A percentile compares a stretch with the other conserved stretches of the same genome.
phyloP scores from a whole-genome alignment of 2,797 vertebrate species.

The Gymnoscopelus braueri region DNA sequence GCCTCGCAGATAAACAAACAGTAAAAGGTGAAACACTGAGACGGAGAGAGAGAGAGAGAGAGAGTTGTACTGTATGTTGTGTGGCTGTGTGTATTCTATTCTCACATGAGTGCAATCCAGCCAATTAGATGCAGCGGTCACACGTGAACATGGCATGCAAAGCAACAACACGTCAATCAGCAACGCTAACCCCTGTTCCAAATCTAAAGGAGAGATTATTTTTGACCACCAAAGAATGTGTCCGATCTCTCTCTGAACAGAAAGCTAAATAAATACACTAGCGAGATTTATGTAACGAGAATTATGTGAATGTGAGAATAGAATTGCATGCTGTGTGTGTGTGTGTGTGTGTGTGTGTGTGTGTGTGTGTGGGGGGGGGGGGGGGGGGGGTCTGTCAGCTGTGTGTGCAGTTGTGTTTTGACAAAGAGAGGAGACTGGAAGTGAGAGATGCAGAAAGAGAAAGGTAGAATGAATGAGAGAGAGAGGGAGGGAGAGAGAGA shows the following conservation, averaged over 20 bases:
- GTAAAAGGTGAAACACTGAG: conserved; percentile 43
- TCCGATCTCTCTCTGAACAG: conserved; percentile 15
- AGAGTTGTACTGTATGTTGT: not conserved
- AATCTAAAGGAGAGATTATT: conserved; percentile 41
- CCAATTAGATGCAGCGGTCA: conserved; percentile 42
- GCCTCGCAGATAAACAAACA: conserved; percentile 41
- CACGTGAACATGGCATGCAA: conserved; percentile 41
- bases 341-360: too few relatives aligned
- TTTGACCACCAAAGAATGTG: not conserved
- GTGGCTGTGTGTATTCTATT: conserved; percentile 29
- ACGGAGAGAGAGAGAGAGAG: not conserved
- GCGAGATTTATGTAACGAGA: too few relatives aligned
- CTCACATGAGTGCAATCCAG: conserved; percentile 62
- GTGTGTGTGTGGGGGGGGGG: too few relatives aligned
- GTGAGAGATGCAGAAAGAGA: not conserved
- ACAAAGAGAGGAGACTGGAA: not conserved
- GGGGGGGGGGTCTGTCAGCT: too few relatives aligned
- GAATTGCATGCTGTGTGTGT: too few relatives aligned
- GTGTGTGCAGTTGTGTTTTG: not conserved
- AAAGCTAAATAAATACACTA: not conserved
- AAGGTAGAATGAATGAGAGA: not conserved
- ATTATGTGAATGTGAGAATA: too few relatives aligned
- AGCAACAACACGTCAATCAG: conserved; percentile 25
- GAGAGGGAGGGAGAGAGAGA: conserved; percentile 14
- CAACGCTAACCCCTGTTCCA: not conserved